Base-by-base conservation (phyloP, 2,797 vertebrate genomes). In the Delichon dasypus region DNA sequence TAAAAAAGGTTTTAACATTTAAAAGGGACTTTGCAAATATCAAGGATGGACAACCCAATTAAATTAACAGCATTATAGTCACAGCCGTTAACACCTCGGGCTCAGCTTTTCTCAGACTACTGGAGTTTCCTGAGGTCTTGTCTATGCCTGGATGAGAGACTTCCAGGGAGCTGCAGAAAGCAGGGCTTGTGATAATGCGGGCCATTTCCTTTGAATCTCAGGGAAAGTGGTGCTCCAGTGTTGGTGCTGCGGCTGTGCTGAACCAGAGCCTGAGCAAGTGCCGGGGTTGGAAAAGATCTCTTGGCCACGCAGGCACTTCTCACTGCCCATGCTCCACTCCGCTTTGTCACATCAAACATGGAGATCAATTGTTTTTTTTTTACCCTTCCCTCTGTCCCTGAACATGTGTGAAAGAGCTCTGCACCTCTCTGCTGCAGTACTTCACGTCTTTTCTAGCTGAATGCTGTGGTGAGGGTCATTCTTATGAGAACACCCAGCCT, bases 41-140 rank as follows among this genome's bases (percentile, higher is more conserved):
- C 91, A 73, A 84, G 79, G 74, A 89, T 96, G 85, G 88, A 93
- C 95, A 95, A 82, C 60, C 77, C 85, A 95, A 95, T 96, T 95
- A 97, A 96, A 93, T 94, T 93, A 96, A 71, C 89, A 90, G 67
- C 32, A 25, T 95, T 90, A 86, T 76, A 57, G 81, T 93, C 88
- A 67, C 14, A 60, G 80, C 60, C 0, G 0, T 93, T 91, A 65
- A 64, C 53, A 93, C 80, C 83, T 91, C 13, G 0, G 64, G 83
- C 64, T 94, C 71, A 82, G 89, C 50, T 94, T 89, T 96, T 90
- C 53, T 90, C 60, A 61, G 77, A 21, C 85, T 84, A 3, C 19
- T 2, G 1, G 48, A 81, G 71, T 74, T 81, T 78, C 73, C 79
- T 51, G 82, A 61, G 60, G 66, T 25, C 32, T 94, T 76, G 51